Conservation (phyloP, 2,797 vertebrate species). For the Odontamblyopus lacepedii region DNA sequence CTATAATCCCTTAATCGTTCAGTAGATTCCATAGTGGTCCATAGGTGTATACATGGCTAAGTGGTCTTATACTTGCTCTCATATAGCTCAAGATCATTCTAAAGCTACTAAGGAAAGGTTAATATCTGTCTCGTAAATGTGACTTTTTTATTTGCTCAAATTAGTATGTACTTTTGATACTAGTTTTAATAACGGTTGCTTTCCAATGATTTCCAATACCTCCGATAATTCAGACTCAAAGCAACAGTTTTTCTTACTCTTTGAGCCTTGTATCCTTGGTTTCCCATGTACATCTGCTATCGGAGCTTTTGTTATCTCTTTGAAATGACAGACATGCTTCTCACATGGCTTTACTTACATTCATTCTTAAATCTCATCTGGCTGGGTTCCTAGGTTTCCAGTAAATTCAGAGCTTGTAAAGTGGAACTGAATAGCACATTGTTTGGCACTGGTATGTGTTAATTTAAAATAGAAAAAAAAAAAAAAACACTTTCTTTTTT, state of each 20-base stretch:
- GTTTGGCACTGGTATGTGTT: background rate
- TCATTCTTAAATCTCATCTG: conserved; percentile 2
- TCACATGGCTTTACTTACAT: conserved; percentile 10
- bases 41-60: no score
- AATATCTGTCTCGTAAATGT: no score
- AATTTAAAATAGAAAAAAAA: conserved; percentile 5
- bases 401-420: conserved; percentile 19
- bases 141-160: no score
- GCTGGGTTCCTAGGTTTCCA: conserved; percentile 8
- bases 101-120: no score
- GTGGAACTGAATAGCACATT: background rate
- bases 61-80: no score
- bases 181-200: no score
- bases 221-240: background rate
- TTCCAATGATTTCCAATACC: no score
- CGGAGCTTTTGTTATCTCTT: conserved; percentile 10
- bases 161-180: no score
- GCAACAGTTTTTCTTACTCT: background rate
- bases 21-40: no score
- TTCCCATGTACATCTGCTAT: background rate
- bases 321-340: conserved; percentile 11
- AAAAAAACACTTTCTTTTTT: background rate
- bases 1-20: no score
- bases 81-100: no score
- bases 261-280: conserved; percentile 1